These are phyloP conservation scores for Notothenia coriiceps DNA, from an alignment of 2,113 vertebrate species.

Conservation along the genomic window DNA sequence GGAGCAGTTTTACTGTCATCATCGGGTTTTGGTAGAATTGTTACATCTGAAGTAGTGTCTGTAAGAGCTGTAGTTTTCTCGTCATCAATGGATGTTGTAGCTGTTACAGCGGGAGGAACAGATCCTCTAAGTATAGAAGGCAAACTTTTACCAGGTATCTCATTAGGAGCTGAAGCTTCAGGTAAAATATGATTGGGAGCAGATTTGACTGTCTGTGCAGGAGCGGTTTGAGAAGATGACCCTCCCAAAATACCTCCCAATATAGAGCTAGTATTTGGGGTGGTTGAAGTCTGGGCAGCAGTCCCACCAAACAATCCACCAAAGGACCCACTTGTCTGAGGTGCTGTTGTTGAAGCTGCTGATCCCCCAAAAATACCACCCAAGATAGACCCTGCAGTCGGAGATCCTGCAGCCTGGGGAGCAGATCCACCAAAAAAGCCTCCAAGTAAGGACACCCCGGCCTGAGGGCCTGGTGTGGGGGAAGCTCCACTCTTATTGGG, in stretches of 20 bases:
- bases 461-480: constrained; percentile 52
- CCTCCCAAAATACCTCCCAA: constrained; percentile 69
- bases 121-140: constrained; percentile 59
- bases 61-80: constrained; percentile 15
- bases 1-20: constrained; percentile 52
- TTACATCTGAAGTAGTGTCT: constrained; percentile 48
- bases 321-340: constrained; percentile 47
- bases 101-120: constrained; percentile 63
- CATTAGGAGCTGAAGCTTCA: constrained; percentile 57
- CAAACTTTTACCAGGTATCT: constrained; percentile 65
- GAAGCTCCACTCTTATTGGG: constrained; percentile 47
- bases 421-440: constrained; percentile 74
- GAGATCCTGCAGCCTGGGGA: constrained; percentile 63
- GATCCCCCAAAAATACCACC: constrained; percentile 73
- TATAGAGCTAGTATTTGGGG: constrained; percentile 58
- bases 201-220: constrained; percentile 61
- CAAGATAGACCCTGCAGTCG: constrained; percentile 72
- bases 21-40: constrained; percentile 68
- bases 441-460: constrained; percentile 69
- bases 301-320: constrained; percentile 67
- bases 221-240: constrained; percentile 54
- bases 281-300: constrained; percentile 47
- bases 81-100: constrained; percentile 70
- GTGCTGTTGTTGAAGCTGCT: constrained; percentile 38
- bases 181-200: constrained; percentile 56